These are phyloP conservation scores for Rhynchotus rufescens DNA, from an alignment of 2,797 vertebrate genomes.

Conservation along the genomic window DNA sequence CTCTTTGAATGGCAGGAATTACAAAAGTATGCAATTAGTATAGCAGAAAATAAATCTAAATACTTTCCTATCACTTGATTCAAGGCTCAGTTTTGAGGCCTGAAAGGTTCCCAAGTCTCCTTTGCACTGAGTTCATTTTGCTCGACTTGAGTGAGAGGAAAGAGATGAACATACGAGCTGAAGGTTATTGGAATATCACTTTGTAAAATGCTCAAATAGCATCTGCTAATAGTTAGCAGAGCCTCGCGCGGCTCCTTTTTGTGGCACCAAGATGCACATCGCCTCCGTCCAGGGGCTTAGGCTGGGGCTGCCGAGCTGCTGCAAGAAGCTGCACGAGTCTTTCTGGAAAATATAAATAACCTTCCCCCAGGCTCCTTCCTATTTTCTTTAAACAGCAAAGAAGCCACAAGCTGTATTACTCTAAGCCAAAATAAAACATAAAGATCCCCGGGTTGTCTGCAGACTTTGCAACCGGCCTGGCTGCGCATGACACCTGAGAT, in stretches of 20 bases:
- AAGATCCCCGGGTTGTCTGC: background rate
- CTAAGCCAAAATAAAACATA: conserved; percentile 19
- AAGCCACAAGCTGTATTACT: background rate
- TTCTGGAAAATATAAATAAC: background rate
- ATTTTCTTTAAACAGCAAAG: background rate
- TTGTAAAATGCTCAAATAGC: background rate
- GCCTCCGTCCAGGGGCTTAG: background rate
- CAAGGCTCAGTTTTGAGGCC: background rate
- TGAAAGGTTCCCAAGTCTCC: background rate
- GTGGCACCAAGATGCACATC: background rate
- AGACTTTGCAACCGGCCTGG: background rate
- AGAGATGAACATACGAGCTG: background rate
- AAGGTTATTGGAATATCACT: background rate
- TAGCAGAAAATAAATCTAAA: background rate
- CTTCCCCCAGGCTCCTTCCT: background rate
- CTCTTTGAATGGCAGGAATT: background rate
- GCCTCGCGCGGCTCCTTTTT: background rate
- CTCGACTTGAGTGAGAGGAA: background rate
- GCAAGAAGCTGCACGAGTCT: conserved; percentile 8
- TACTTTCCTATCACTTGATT: background rate
- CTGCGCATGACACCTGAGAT: background rate
- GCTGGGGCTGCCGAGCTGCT: background rate
- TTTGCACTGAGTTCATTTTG: background rate
- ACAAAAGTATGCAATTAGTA: background rate
- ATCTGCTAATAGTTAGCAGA: background rate